phyloP scores from a whole-genome alignment of 2,113 vertebrate genomes.

The Murina feae region DNA sequence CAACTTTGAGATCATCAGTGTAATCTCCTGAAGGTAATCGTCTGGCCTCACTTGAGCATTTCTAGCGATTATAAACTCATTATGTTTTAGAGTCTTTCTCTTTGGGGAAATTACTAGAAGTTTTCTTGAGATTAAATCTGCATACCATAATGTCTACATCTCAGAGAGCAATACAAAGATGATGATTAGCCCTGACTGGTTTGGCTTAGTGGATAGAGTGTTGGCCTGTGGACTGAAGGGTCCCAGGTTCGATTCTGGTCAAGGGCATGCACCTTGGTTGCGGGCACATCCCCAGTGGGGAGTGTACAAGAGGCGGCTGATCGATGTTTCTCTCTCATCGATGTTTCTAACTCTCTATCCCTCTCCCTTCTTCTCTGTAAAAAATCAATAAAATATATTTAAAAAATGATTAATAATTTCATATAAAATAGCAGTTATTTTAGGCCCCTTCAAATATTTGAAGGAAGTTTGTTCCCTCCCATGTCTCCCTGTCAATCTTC shows the following conservation, averaged over 20 bases:
- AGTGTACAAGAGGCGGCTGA: no score
- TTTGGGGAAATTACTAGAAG: constrained; percentile 22
- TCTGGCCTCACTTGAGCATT: neutral
- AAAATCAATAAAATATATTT: no score
- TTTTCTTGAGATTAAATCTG: constrained; percentile 33
- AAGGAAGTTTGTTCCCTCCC: neutral
- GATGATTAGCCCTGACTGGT: no score
- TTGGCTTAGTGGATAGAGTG: no score
- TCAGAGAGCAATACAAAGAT: neutral
- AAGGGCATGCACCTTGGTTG: no score
- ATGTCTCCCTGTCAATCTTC: neutral
- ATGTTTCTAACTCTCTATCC: no score
- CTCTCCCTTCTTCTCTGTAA: no score
- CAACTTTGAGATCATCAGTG: neutral
- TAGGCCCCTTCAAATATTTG: neutral
- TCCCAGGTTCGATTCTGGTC: no score
- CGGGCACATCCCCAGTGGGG: no score
- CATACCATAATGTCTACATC: neutral
- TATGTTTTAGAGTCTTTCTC: constrained; percentile 1
- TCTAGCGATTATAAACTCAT: constrained; percentile 22
- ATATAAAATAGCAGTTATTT: neutral
- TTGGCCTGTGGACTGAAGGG: no score
- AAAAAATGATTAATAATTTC: constrained; percentile 8
- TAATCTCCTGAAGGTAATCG: neutral
- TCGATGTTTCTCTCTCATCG: no score